Evolutionary conservation across 2,113 vertebrate species (phyloP), one percentile per base, ranked within the genome.

Genomic region (Tachysurus vachellii): DNA sequence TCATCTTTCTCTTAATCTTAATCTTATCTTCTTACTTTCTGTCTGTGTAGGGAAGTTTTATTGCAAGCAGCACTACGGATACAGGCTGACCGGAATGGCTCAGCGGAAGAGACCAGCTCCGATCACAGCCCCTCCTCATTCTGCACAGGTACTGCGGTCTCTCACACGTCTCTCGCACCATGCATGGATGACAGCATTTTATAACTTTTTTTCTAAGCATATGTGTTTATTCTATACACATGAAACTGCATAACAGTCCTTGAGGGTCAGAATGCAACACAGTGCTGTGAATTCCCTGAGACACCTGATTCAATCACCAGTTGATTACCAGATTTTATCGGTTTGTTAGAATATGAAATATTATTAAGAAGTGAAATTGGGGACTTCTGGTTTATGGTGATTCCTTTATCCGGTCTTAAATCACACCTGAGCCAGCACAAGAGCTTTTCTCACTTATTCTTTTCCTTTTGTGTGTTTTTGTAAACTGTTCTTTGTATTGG

Each of bases 51-150:
- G 97, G 89, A 98, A 95, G 94, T 99, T 99, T 92, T 98, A 96
- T 93, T 99, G 98, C 90, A 96, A 96, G 80, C 96, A 97, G 54
- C 96, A 96, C 94, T 96, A 95, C 88, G 95, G 95, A 85, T 94
- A 96, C 84, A 92, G 94, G 54, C 94, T 95, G 17, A 95, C 94
- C 0, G 94, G 95, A 56, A 91, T 94, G 26, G 89, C 94, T 0
- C 94, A 93, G 68, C 95, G 96, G 92, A 98, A 96, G 93, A 96
- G 96, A 79, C 92, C 94, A 0, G 93, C 95, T 28, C 95, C 96
- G 0, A 93, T 92, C 82, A 68, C 71, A 5, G 76, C 80, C 23
- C 89, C 93, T 85, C 88, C 93, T 86, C 89, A 93, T 23, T 86
- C 94, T 53, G 93, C 92, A 83, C 96, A 96, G 95, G 94, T 96